Base-by-base conservation (phyloP, 2,797 vertebrate genomes). In the Chaenodraco wilsoni region DNA sequence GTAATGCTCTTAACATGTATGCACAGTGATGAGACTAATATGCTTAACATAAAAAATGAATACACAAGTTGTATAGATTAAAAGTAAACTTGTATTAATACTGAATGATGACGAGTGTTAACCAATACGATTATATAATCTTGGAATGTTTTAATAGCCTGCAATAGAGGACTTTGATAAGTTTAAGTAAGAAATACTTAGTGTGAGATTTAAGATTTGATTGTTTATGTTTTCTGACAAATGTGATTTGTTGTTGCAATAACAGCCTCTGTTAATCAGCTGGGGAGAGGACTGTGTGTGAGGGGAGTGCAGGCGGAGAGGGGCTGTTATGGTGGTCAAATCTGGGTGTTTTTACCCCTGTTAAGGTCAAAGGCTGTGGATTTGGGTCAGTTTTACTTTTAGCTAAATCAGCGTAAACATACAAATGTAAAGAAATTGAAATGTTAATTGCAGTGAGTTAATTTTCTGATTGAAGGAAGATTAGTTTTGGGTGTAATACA, bases 221-320 rank as follows among this genome's bases (percentile, higher is more conserved):
- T 71, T 45, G 7, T 48, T 69, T 9, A 57, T 60, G 21, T 78
- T 83, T 89, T 83, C 48, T 41, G 80, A 90, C 85, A 84, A 92
- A 90, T 91, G 88, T 76, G 80, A 75, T 66, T 5, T 74, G 79
- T 72, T 51, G 87, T 81, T 92, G 89, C 90, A 92, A 91, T 92
- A 92, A 79, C 44, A 9, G 66, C 64, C 60, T 63, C 27, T 57
- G 57, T 69, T 73, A 45, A 81, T 82, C 68, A 55, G 13, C 11
- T 0, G 40, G 23, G 17, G 21, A n/a, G 52, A 40, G 61, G 49
- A 41, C 52, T 50, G 55, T 54, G 63, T 48, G 9, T 46, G 61
- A 19, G 14, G 41, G 43, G 62, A 31, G 33, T 57, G 59, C n/a
- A 9, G 40, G 49, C 54, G 37, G 58, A 75, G 56, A 69, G 71